These are phyloP conservation scores for Tamandua tetradactyla DNA, from an alignment of 2,797 vertebrate genomes.

Conservation along the genomic window DNA sequence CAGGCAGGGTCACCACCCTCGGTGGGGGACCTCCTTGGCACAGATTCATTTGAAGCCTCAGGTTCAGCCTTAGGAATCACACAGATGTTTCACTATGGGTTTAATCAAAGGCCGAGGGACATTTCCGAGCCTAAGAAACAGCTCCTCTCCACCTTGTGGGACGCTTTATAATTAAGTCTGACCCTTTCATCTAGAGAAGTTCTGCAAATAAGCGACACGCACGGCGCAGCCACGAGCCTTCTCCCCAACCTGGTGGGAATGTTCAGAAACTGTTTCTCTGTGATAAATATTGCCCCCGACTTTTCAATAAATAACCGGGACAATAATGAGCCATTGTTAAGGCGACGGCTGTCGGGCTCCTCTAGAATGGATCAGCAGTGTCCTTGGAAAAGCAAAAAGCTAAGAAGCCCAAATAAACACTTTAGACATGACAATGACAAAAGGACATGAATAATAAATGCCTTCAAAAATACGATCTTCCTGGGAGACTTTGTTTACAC, in stretches of 20 bases:
- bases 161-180: not conserved
- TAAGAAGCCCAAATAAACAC: constrained; percentile 67
- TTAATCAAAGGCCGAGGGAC: not conserved
- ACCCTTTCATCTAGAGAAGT: constrained; percentile 30
- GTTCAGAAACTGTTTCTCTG: constrained; percentile 64
- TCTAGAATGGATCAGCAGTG: constrained; percentile 34
- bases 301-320: constrained; percentile 71
- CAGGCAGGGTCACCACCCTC: fast-evolving
- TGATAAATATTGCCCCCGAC: constrained; percentile 54
- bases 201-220: not conserved
- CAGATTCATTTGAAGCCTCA: not conserved
- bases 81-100: not conserved
- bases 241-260: constrained; percentile 35
- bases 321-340: constrained; percentile 71
- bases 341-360: constrained; percentile 36
- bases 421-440: constrained; percentile 59
- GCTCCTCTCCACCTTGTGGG: not conserved
- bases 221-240: constrained; percentile 59
- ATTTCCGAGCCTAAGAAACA: constrained; percentile 45
- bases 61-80: not conserved
- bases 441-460: constrained; percentile 74
- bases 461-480: constrained; percentile 64
- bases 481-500: constrained; percentile 64
- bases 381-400: constrained; percentile 71
- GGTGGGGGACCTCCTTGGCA: not conserved